A percentile compares a stretch with the other conserved stretches of the same genome.
Conservation (phyloP, 2,113 vertebrate species). For the Lepus americanus region DNA sequence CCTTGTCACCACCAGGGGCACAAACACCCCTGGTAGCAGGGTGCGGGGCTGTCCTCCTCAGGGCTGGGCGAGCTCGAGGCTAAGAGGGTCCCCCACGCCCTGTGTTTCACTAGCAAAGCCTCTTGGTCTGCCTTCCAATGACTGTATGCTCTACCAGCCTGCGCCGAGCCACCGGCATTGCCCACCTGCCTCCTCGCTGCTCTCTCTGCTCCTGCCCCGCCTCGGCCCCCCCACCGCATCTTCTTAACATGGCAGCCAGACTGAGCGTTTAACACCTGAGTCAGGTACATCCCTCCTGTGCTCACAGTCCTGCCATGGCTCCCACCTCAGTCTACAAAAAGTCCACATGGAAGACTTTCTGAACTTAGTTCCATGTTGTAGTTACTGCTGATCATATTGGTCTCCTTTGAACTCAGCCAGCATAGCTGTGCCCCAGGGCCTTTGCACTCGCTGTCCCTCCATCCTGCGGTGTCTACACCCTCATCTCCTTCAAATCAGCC, state of each 20-base stretch:
- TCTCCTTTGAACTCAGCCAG: not conserved
- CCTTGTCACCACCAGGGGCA: not conserved
- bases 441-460: too few species aligned
- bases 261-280: not conserved
- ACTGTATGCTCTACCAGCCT: not conserved
- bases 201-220: not conserved
- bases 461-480: not conserved
- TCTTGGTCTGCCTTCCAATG: not conserved
- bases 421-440: not conserved
- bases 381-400: not conserved
- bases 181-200: fast-evolving
- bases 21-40: too few species aligned
- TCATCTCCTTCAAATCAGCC: not conserved
- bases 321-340: not conserved
- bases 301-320: not conserved
- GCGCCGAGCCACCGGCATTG: too few species aligned
- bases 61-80: not conserved
- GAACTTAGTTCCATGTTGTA: not conserved
- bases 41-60: not conserved
- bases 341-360: fast-evolving
- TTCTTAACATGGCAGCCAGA: not conserved
- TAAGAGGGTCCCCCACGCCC: not conserved
- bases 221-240: not conserved
- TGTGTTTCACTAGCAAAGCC: not conserved
- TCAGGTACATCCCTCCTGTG: not conserved